These are phyloP conservation scores for Callyntrura guangdongensis DNA, from an alignment of 2,888 invertebrate genomes.

Conservation along the genomic window DNA sequence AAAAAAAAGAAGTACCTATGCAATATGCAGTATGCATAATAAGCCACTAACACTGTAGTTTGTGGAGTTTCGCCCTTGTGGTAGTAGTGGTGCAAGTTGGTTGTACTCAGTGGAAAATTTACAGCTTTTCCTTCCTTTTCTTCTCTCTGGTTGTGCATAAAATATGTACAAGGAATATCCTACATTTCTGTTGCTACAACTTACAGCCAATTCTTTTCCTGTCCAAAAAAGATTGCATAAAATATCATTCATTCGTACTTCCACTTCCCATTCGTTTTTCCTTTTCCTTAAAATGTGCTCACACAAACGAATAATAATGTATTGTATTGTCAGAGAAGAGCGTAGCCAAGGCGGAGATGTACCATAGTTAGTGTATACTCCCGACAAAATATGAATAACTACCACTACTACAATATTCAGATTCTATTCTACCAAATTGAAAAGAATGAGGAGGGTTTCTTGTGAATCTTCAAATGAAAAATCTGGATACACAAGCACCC, in stretches of 20 bases:
- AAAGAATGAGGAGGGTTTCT: background rate
- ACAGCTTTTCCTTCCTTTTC: constrained; percentile 60
- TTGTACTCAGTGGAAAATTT: constrained; percentile 64
- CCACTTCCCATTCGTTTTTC: constrained; percentile 40
- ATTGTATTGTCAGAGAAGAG: constrained; percentile 23
- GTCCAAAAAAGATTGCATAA: constrained; percentile 53
- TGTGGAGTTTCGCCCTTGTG: constrained; percentile 14
- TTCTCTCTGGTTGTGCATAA: constrained; percentile 29
- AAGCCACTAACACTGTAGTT: constrained; percentile 38
- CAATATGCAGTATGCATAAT: constrained; percentile 37
- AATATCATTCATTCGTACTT: constrained; percentile 46
- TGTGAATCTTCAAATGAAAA: background rate
- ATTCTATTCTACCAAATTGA: constrained; percentile 9
- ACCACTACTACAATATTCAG: background rate
- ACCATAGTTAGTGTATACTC: background rate
- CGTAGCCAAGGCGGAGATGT: background rate
- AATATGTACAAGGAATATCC: background rate
- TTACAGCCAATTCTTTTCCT: constrained; percentile 66
- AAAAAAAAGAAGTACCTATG: background rate
- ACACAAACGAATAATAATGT: constrained; percentile 18
- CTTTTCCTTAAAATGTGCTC: constrained; percentile 1
- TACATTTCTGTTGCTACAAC: constrained; percentile 35
- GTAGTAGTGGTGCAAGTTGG: background rate
- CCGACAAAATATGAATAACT: background rate
- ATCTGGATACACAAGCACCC: too few species aligned